A percentile compares a stretch with the other conserved stretches of the same genome.
Conservation (phyloP, 2,888 invertebrate genomes). For the Muscina levida region DNA sequence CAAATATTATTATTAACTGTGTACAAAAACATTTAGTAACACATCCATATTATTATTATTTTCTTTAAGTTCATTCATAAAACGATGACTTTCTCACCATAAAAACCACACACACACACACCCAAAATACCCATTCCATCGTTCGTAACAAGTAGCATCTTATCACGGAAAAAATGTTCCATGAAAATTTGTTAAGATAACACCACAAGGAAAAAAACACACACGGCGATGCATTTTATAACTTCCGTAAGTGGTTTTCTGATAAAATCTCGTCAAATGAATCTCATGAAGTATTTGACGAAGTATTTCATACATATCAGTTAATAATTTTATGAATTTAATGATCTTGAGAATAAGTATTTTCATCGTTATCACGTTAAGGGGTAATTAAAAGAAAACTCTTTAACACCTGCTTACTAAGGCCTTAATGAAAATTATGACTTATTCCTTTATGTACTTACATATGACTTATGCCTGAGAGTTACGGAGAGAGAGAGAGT, state of each 20-base stretch:
- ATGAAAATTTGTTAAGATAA: slow-evolving; percentile 61
- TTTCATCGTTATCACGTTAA: not conserved
- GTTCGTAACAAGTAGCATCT: too few species aligned
- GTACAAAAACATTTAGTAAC: too few species aligned
- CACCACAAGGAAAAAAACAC: slow-evolving; percentile 28
- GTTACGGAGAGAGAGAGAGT: not conserved
- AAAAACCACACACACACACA: too few species aligned
- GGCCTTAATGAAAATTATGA: slow-evolving; percentile 48
- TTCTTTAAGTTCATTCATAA: too few species aligned
- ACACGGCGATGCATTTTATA: slow-evolving; percentile 24
- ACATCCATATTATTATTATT: too few species aligned
- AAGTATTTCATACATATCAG: slow-evolving; percentile 6
- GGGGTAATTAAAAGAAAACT: slow-evolving; percentile 15
- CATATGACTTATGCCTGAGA: not conserved
- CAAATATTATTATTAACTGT: too few species aligned
- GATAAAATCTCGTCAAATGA: not conserved
- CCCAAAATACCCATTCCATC: too few species aligned
- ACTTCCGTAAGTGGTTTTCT: slow-evolving; percentile 51
- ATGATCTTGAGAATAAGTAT: slow-evolving; percentile 48
- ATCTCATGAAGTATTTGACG: too few species aligned
- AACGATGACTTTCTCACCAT: slow-evolving; percentile 18
- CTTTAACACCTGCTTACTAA: slow-evolving; percentile 42
- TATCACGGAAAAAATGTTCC: too few species aligned
- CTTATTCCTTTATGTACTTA: slow-evolving; percentile 24
- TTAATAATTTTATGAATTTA: slow-evolving; percentile 28